Evolutionary conservation across 1,140 invertebrate species (phyloP).

Genomic region (Scaptomyza hsui): DNA sequence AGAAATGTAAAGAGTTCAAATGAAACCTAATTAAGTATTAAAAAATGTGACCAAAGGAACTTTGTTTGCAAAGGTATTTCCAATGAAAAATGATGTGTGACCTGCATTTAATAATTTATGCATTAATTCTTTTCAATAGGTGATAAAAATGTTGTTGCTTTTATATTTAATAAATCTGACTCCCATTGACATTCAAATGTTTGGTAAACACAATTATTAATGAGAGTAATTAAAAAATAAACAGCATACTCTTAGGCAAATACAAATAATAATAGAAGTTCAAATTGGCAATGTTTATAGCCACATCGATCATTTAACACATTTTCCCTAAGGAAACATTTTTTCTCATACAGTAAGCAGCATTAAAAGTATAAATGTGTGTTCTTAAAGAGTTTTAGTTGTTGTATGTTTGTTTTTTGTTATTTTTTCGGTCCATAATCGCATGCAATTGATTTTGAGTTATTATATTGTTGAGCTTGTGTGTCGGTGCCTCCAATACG

Average conservation of each 20-base stretch:
- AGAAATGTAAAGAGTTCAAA: no score
- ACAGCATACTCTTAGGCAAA: no score
- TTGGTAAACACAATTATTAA: neutral
- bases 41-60: no score
- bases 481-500: conserved; percentile 14
- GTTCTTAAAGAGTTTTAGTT: neutral
- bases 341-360: neutral
- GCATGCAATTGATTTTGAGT: conserved; percentile 58
- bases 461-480: conserved; percentile 34
- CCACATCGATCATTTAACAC: neutral
- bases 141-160: no score
- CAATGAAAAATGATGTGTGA: no score
- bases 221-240: conserved; percentile 5
- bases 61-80: no score
- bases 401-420: neutral
- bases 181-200: no score
- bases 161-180: no score
- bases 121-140: no score
- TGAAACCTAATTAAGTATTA: no score
- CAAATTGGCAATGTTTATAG: neutral
- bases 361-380: neutral
- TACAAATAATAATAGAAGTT: neutral
- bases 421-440: conserved; percentile 22
- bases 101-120: no score
- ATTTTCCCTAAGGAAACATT: neutral